Conservation (phyloP, 2,797 vertebrate genomes). For the Scyliorhinus canicula region DNA sequence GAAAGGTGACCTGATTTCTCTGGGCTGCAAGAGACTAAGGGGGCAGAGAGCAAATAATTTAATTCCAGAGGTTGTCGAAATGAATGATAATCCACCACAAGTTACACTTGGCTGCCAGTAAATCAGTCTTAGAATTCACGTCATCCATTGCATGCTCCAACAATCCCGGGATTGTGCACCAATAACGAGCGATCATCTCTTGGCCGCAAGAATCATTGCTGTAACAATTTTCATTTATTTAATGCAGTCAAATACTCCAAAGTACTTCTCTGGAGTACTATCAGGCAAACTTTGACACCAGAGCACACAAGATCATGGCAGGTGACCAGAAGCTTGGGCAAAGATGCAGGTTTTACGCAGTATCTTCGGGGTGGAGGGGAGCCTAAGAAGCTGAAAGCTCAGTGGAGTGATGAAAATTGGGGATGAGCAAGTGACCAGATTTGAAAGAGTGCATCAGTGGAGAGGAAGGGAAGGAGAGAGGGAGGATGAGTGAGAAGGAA, state of each 20-base stretch:
- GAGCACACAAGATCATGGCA: background rate
- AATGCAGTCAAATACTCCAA: background rate
- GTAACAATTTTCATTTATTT: background rate
- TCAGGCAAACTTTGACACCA: background rate
- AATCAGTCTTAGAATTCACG: background rate
- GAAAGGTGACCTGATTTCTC: background rate
- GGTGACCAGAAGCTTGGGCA: background rate
- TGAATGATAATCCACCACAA: background rate
- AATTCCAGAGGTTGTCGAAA: background rate
- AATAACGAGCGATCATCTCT: background rate
- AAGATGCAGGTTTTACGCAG: background rate
- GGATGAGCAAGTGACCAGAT: background rate
- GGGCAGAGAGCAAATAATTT: background rate
- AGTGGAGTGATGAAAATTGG: background rate
- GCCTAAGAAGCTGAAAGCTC: background rate
- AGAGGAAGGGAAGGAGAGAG: too few relatives aligned
- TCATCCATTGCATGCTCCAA: background rate
- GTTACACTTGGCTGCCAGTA: background rate
- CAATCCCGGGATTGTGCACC: background rate
- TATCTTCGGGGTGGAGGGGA: background rate
- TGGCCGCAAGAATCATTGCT: background rate
- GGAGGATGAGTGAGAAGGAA: background rate
- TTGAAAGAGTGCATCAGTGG: background rate
- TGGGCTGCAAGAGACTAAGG: background rate
- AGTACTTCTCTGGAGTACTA: background rate